Evolutionary conservation across 2,797 vertebrate genomes (phyloP), one percentile per base, ranked within the genome.

Genomic region (Mormyrops boulengeri): DNA sequence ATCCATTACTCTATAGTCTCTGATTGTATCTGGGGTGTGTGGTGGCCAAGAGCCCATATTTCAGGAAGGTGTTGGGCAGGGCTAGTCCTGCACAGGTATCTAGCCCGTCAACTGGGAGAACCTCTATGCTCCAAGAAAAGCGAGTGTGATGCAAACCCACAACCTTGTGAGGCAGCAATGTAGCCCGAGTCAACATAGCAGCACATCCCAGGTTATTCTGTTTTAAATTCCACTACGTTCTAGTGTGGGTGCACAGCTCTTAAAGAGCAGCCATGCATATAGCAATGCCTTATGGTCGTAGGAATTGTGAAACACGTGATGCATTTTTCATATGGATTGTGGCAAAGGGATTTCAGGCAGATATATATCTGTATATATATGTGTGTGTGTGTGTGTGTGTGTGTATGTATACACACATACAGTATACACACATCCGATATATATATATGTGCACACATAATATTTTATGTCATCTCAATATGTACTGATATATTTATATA

Each of bases 291-390:
- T 26, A 30, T 38, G 41, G 30, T 38, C 14, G 14, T 80, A 77
- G 88, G 89, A 91, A 88, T 87, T 82, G 85, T 89, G 89, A 88
- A 88, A 86, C 89, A 82, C 49, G 1, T 88, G 90, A 92, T 94
- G 91, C 92, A 93, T 93, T 94, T 93, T 94, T 91, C 85, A 86
- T 91, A 89, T 90, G 91, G 90, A 91, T 87, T 90, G 87, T 62
- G 91, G 90, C 38, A 44, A 80, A 80, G 73, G 77, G 77, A 82
- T 82, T 82, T 82, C 77, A 82, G 77, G 19, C 41, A 82, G 77
- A n/a, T 19, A 7, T 22, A 22, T 22, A 47, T 77, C 5, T 77
- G 7, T 77, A 1, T 26, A 1, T 60, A 19, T 60, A 12, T 52
- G 19, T 57, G 0, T 57, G 19, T 55, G 0, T 57, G 0, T 55